Conservation (phyloP, 2,888 invertebrate genomes). For the Ryuthela nishihirai region DNA sequence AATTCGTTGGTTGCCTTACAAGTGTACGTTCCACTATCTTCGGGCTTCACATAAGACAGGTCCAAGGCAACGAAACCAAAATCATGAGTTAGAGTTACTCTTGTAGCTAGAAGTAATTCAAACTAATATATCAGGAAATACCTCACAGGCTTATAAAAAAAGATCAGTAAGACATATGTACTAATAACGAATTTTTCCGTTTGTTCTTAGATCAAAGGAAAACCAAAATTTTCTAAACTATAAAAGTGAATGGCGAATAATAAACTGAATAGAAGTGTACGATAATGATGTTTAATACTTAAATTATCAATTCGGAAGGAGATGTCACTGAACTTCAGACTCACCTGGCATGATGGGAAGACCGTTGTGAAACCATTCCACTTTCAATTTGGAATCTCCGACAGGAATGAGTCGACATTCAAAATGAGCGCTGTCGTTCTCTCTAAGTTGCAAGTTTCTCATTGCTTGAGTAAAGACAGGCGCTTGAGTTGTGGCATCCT, state of each 20-base stretch:
- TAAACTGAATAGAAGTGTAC: no score
- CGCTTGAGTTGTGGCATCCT: conserved; percentile 36
- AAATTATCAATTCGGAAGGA: no score
- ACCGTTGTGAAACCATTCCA: conserved; percentile 52
- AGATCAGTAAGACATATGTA: no score
- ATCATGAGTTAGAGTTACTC: conserved; percentile 93
- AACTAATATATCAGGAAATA: no score
- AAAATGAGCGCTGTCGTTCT: conserved; percentile 92
- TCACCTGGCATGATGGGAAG: conserved; percentile 45
- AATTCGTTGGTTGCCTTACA: conserved; percentile 89
- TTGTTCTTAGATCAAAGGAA: no score
- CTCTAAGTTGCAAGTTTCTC: conserved; percentile 61
- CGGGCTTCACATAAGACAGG: conserved; percentile 90
- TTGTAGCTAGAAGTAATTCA: conserved; percentile 65
- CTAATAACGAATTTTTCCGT: no score
- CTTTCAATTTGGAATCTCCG: conserved; percentile 76
- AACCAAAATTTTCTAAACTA: no score
- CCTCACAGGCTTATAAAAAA: no score
- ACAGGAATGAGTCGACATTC: conserved; percentile 69
- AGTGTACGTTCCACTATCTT: conserved; percentile 94
- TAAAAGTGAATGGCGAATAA: no score
- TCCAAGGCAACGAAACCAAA: conserved; percentile 98
- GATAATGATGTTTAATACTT: no score
- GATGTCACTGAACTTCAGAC: no score
- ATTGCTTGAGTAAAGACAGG: conserved; percentile 89